Evolutionary conservation across 1,140 invertebrate genomes (phyloP).

Genomic region (Drosophila nasuta): DNA sequence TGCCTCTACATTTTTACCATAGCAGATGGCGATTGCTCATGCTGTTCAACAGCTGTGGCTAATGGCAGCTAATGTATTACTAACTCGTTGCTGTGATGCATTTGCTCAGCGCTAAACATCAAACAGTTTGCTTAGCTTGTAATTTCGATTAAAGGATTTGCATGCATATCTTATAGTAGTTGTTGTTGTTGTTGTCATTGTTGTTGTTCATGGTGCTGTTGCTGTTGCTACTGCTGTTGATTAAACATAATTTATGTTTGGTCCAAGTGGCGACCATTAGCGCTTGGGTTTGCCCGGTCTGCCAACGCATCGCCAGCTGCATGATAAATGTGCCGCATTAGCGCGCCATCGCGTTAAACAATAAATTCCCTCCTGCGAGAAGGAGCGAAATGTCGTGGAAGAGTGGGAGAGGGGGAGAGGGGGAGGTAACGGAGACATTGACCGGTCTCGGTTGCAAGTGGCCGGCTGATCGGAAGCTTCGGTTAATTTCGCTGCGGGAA

Average conservation of each 20-base stretch:
- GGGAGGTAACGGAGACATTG: conserved; percentile 11
- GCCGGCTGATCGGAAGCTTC: conserved; percentile 57
- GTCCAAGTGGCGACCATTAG: conserved; percentile 78
- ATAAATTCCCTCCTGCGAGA: conserved; percentile 51
- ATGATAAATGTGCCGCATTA: conserved; percentile 79
- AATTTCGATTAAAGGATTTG: conserved; percentile 65
- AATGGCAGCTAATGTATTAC: conserved; percentile 29
- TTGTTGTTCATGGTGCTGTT: conserved; percentile 3
- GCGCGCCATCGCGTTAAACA: conserved; percentile 60
- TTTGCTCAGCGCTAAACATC: conserved; percentile 37
- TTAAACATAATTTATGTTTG: conserved; percentile 76
- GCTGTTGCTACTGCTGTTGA: conserved; percentile 44
- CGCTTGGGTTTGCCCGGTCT: conserved; percentile 35
- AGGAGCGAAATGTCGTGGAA: background rate
- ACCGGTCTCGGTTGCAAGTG: background rate
- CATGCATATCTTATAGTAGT: conserved; percentile 9
- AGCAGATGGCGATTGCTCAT: background rate
- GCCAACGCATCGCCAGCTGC: conserved; percentile 33
- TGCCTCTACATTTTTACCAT: no score
- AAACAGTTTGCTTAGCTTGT: conserved; percentile 38
- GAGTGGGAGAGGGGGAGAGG: background rate
- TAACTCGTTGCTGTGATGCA: conserved; percentile 17
- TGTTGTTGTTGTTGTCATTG: conserved; percentile 15
- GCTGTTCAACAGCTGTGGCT: conserved; percentile 9
- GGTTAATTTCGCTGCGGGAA: conserved; percentile 80